A percentile compares a stretch with the other conserved stretches of the same genome.
phyloP scores from a whole-genome alignment of 1,140 invertebrate species.

The Lepidostoma basale region DNA sequence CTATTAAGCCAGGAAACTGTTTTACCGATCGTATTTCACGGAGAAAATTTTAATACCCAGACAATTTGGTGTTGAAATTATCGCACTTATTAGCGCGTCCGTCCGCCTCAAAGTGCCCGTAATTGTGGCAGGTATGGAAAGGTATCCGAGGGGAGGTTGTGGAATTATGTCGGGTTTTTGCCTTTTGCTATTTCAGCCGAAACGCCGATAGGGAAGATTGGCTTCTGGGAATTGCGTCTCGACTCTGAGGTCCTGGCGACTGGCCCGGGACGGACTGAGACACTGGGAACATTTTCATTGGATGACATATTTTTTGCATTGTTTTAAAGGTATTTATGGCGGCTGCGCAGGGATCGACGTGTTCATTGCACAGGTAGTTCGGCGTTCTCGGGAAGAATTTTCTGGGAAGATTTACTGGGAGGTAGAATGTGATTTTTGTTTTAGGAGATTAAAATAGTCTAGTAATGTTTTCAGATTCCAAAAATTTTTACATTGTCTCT shows the following conservation, averaged over 20 bases:
- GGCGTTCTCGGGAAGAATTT: too few relatives aligned
- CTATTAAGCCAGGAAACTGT: not conserved
- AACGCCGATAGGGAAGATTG: not conserved
- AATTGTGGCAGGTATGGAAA: slow-evolving; percentile 12
- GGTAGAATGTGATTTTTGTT: too few relatives aligned
- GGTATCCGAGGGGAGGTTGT: not conserved
- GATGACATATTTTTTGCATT: slow-evolving; percentile 12
- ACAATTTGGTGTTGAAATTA: slow-evolving; percentile 2
- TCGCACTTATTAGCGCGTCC: not conserved
- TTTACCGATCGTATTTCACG: slow-evolving; percentile 3
- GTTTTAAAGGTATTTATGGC: slow-evolving; percentile 13
- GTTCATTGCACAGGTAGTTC: not conserved
- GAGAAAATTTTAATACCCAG: not conserved
- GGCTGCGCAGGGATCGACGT: not conserved
- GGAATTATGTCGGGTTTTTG: not conserved
- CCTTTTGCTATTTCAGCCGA: too few relatives aligned
- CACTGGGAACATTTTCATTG: not conserved
- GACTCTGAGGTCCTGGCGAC: not conserved
- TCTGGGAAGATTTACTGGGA: too few relatives aligned
- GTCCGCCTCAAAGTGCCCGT: not conserved
- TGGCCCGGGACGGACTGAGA: too few relatives aligned
- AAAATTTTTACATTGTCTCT: too few relatives aligned
- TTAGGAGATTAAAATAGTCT: too few relatives aligned
- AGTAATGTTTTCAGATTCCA: too few relatives aligned
- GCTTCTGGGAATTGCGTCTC: slow-evolving; percentile 1